Conservation (phyloP, 2,797 vertebrate genomes). For the Chrysocyon brachyurus region DNA sequence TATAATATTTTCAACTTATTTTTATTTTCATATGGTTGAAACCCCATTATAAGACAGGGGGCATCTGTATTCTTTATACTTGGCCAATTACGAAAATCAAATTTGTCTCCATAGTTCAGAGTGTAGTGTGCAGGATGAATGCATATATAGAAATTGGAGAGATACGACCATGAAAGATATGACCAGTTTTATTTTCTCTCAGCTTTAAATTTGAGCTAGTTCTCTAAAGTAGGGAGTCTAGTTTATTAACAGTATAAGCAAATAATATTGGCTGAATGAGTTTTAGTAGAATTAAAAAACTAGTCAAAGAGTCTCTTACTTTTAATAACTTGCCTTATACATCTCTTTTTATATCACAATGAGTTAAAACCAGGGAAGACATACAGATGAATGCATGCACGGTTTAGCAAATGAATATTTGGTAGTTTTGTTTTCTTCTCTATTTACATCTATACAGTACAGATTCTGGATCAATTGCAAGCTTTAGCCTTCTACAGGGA, state of each 20-base stretch:
- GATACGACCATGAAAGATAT: not conserved
- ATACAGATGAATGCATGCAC: not conserved
- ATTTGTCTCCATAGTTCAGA: not conserved
- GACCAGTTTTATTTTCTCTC: not conserved
- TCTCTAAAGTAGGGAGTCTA: not conserved
- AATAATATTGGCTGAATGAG: not conserved
- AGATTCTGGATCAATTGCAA: not conserved
- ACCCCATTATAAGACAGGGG: not conserved
- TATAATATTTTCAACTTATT: not conserved
- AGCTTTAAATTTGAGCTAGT: not conserved
- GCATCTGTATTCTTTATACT: not conserved
- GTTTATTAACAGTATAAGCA: not conserved
- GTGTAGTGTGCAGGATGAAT: accelerated
- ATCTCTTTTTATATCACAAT: not conserved
- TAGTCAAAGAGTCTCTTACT: not conserved
- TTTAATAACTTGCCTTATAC: not conserved
- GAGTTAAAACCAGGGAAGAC: not conserved
- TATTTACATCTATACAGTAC: not conserved
- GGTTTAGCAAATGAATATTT: not conserved
- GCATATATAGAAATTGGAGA: not conserved
- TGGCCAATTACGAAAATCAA: not conserved
- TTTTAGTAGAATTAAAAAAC: not conserved
- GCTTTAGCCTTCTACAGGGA: not conserved
- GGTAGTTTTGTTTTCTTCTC: not conserved
- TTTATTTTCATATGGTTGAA: not conserved